Conservation (phyloP, 2,797 vertebrate species). For the Scolopax bukidnonensis region DNA sequence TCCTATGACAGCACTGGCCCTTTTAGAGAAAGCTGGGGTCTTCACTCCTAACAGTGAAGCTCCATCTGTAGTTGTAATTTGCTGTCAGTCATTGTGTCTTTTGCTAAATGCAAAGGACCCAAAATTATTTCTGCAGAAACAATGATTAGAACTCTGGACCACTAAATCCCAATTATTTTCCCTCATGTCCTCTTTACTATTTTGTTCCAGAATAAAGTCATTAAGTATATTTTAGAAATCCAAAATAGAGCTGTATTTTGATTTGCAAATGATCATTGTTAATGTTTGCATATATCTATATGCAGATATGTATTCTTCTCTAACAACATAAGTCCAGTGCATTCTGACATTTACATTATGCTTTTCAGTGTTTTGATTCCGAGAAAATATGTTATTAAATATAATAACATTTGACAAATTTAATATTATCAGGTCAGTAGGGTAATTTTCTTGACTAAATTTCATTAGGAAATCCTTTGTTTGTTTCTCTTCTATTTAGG, state of each 20-base stretch:
- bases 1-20: not conserved
- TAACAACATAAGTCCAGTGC: not conserved
- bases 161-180: not conserved
- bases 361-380: not conserved
- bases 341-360: not conserved
- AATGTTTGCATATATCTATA: not conserved
- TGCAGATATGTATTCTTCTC: not conserved
- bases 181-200: not conserved
- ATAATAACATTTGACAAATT: not conserved
- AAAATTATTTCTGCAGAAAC: not conserved
- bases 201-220: not conserved
- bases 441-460: constrained; percentile 7
- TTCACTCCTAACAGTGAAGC: not conserved
- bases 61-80: not conserved
- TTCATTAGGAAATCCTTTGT: not conserved
- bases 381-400: not conserved
- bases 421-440: not conserved
- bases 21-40: not conserved
- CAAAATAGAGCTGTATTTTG: not conserved
- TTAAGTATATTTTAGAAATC: not conserved
- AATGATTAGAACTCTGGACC: not conserved
- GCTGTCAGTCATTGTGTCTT: not conserved
- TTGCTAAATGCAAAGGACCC: not conserved
- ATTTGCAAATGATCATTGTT: not conserved
- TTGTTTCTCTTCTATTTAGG: not conserved